Evolutionary conservation across 2,113 vertebrate species (phyloP), one percentile per base, ranked within the genome.

Genomic region (Atrichornis clamosus): DNA sequence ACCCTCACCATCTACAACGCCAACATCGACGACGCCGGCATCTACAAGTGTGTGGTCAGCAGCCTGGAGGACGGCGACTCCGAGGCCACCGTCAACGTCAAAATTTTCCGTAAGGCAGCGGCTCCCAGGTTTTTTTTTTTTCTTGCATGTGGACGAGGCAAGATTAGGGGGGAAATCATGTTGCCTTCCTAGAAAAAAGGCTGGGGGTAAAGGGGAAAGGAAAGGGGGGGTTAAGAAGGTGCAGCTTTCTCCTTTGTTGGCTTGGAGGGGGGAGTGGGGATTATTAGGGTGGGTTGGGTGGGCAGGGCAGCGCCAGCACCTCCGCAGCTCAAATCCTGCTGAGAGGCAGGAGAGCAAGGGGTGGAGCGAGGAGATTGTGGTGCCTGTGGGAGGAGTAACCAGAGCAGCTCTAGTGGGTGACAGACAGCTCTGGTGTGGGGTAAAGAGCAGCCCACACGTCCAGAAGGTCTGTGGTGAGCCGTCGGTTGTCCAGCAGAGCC

Each of bases 1-100:
- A 99, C 98, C 3, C 99, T 99, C 91, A 99, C 99, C 62, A 98
- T 99, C 97, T 99, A 99, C 97, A 99, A 98, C 1, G 99, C 99
- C 63, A 98, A 98, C 84, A 98, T 98, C 1, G 99, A 99, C 7
- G 98, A 99, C 7, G 99, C 98, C 1, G 99, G 99, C 87, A 99
- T 99, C 41, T 99, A 99, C 97, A 99, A 98, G 97, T 99, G 99
- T 14, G 98, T 99, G 42, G 99, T 99, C 92, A 98, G 98, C 33
- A 97, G 96, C 2, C 97, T 73, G 6, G 98, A 98, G 18, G 98
- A 99, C 89, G 98, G 98, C 18, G 98, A 99, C 84, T 98, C 97
- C 0, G 99, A 99, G 97, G 98, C 99, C 96, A 99, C 99, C 0
- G 98, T 99, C 97, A 99, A 99, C 9, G 98, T 99, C 93, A 99